Evolutionary conservation across 2,113 vertebrate species (phyloP), one percentile per base, ranked within the genome.

Genomic region (Mormyrus lacerda): DNA sequence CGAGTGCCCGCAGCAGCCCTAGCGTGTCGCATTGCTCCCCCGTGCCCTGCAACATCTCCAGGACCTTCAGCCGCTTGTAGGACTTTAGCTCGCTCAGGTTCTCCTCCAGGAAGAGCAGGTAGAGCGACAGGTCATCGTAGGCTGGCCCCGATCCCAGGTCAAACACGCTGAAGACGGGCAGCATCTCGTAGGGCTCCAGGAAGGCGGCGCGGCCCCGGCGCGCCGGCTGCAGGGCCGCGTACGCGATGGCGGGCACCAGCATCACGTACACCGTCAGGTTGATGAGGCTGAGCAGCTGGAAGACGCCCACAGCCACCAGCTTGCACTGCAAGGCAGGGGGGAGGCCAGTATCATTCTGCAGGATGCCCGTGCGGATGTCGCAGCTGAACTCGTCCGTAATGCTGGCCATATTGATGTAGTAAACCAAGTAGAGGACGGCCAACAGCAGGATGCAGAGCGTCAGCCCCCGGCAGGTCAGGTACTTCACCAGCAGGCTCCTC

Each of bases 51-150:
- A 99, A 90, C 91, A 97, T 94, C 94, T 99, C 97, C 93, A 99
- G 92, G 48, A 99, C 97, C 95, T 98, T 98, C 6, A 99, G 96
- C 91, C 97, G 98, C 90, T 98, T 99, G 95, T 97, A 98, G 3
- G 98, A 99, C 91, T 99, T 99, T 9, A 99, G 96, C 89, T 99
- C 98, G 45, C 97, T 97, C 90, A 99, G 93, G 0, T 99, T 99
- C 93, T 99, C 98, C 89, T 98, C 97, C 85, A 99, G 94, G 93
- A 98, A 98, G 87, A 99, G 97, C 89, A 97, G 93, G 87, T 97
- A 99, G 50, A 99, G 94, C 84, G 96, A 96, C 90, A 98, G 95
- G 90, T 99, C 98, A 3, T 97, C 96, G 93, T 96, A 98, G 91
- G 89, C 93, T 65, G 88, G 90, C 0, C 87, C 95, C 0, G 45